A percentile compares a stretch with the other conserved stretches of the same genome.
These are phyloP conservation scores for Hydrophis major DNA, from an alignment of 2,797 vertebrate genomes.

Conservation along the genomic window DNA sequence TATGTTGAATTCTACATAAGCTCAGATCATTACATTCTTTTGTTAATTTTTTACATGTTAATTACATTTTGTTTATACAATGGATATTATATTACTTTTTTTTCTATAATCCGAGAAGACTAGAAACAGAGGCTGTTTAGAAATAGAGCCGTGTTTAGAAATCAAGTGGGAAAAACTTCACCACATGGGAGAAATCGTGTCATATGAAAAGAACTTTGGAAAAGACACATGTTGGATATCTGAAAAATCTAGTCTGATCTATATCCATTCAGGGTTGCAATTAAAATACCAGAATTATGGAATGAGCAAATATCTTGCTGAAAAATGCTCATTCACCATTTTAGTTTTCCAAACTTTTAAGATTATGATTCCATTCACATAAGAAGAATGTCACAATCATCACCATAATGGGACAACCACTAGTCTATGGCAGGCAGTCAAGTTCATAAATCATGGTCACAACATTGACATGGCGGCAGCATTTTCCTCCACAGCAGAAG, in stretches of 20 bases:
- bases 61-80: not conserved
- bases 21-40: not conserved
- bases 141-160: not conserved
- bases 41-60: not conserved
- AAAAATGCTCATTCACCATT: not conserved
- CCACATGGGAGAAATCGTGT: not conserved
- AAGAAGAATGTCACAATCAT: not conserved
- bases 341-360: not conserved
- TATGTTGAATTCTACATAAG: not conserved
- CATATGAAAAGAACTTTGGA: not conserved
- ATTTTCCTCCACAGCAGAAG: not conserved
- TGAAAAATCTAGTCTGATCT: not conserved
- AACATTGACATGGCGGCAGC: not conserved
- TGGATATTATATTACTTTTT: not conserved
- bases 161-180: not conserved
- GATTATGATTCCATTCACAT: not conserved
- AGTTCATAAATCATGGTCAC: not conserved
- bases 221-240: not conserved
- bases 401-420: not conserved
- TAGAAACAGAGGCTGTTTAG: not conserved
- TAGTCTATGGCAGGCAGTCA: not conserved
- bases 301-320: not conserved
- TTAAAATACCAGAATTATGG: not conserved
- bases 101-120: not conserved
- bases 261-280: not conserved